Conservation (phyloP, 2,888 invertebrate genomes). For the Netelia virgata region DNA sequence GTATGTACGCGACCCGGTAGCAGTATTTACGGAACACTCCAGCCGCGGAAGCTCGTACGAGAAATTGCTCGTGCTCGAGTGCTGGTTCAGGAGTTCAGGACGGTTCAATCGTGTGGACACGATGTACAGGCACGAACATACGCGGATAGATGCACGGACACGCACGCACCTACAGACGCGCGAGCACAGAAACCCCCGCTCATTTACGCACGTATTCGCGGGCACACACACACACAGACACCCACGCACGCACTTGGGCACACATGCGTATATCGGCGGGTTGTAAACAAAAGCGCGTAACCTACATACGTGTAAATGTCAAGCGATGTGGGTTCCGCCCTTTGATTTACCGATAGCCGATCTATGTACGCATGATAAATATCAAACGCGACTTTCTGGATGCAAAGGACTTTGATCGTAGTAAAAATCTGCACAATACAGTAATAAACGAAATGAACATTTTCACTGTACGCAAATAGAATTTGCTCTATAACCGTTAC, state of each 20-base stretch:
- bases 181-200: no score
- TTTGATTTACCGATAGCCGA: no score
- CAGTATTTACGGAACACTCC: conserved; percentile 80
- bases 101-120: conserved; percentile 49
- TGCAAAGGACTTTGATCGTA: not conserved
- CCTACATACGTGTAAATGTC: no score
- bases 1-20: conserved; percentile 71
- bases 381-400: not conserved
- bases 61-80: conserved; percentile 65
- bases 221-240: not conserved
- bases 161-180: no score
- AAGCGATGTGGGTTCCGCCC: no score
- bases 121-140: conserved; percentile 8
- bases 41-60: conserved; percentile 57
- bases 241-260: no score
- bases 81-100: conserved; percentile 39
- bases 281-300: no score
- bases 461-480: not conserved
- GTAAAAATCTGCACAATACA: not conserved
- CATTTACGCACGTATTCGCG: not conserved
- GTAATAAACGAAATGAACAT: not conserved
- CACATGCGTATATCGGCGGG: no score
- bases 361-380: not conserved
- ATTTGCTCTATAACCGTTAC: no score
- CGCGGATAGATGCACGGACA: no score